phyloP scores from a whole-genome alignment of 1,140 invertebrate genomes.

The Anadara kagoshimensis region DNA sequence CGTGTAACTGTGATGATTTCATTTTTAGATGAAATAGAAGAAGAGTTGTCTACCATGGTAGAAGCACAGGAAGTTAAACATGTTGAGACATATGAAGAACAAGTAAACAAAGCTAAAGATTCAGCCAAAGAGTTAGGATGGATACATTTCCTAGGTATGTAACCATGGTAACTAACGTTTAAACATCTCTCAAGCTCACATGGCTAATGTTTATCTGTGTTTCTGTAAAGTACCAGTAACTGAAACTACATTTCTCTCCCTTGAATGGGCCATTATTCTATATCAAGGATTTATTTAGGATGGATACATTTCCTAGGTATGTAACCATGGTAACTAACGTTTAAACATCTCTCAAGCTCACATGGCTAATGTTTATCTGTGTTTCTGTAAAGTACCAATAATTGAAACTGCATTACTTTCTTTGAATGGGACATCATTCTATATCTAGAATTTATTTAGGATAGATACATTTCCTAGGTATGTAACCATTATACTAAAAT shows the following conservation, averaged over 20 bases:
- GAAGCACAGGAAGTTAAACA: conserved; percentile 67
- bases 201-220: neutral
- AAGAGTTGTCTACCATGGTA: conserved; percentile 66
- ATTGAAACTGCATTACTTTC: neutral
- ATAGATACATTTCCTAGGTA: conserved; percentile 71
- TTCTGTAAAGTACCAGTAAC: neutral
- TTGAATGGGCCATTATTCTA: too few relatives aligned
- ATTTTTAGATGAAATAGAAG: conserved; percentile 68
- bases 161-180: neutral
- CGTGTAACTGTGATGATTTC: neutral
- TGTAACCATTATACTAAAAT: neutral
- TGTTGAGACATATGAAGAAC: conserved; percentile 67
- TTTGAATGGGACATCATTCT: too few relatives aligned
- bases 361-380: neutral
- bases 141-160: conserved; percentile 68
- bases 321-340: neutral
- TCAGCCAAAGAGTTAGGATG: conserved; percentile 62
- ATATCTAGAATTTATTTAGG: too few relatives aligned
- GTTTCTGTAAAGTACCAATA: neutral
- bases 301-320: conserved; percentile 71
- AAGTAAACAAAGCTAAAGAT: conserved; percentile 57
- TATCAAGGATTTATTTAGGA: too few relatives aligned
- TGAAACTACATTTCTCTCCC: too few relatives aligned
- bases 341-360: neutral
- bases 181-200: neutral